phyloP scores from a whole-genome alignment of 2,113 vertebrate genomes.

The Symphodus melops region DNA sequence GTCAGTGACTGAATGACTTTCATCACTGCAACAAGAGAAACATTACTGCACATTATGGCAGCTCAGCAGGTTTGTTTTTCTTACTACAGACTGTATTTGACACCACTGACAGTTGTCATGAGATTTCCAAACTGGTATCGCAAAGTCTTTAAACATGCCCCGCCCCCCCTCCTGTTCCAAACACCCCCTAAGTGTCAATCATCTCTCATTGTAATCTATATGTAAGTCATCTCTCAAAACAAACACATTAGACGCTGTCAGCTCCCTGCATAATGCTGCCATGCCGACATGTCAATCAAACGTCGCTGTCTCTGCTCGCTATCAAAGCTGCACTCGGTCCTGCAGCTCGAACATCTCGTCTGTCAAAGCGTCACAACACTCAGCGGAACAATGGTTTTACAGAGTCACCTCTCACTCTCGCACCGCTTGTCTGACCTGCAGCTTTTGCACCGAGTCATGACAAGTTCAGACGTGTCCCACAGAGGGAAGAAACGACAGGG shows the following conservation, averaged over 20 bases:
- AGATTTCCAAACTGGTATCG: constrained; percentile 34
- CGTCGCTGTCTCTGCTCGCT: neutral
- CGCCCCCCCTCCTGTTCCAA: neutral
- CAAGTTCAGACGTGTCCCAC: neutral
- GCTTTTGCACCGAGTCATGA: constrained; percentile 20
- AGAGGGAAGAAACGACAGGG: constrained; percentile 6
- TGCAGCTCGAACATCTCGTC: constrained; percentile 11
- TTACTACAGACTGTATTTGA: constrained; percentile 28
- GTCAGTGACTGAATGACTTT: constrained; percentile 32
- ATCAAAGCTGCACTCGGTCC: constrained; percentile 36
- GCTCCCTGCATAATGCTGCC: constrained; percentile 31
- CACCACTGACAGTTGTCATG: constrained; percentile 52
- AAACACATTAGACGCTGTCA: constrained; percentile 55
- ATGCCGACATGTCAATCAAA: constrained; percentile 48
- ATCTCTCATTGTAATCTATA: constrained; percentile 55
- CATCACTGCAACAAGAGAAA: constrained; percentile 18
- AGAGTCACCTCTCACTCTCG: neutral
- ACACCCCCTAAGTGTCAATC: constrained; percentile 59
- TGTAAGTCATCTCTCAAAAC: constrained; percentile 56
- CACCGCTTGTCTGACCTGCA: constrained; percentile 31
- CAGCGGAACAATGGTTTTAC: neutral
- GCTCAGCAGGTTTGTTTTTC: constrained; percentile 17
- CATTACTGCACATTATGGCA: constrained; percentile 31
- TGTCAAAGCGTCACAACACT: constrained; percentile 39
- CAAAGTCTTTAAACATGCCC: constrained; percentile 21